These are phyloP conservation scores for Pecten maximus DNA, from an alignment of 2,888 invertebrate species.

Conservation along the genomic window DNA sequence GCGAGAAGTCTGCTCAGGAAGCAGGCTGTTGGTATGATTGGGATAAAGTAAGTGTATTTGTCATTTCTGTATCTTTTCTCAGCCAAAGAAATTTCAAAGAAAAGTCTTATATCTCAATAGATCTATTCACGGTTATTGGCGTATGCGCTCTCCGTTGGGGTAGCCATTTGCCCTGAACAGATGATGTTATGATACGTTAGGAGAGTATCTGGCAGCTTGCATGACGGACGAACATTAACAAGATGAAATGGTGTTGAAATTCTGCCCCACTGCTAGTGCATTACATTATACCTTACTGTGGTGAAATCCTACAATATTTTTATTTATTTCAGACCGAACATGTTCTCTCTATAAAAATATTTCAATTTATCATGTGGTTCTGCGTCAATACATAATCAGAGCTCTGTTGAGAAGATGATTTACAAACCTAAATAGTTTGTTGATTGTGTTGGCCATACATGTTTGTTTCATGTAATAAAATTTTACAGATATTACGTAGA, in stretches of 20 bases:
- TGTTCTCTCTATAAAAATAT: constrained; percentile 7
- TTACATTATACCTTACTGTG: not conserved
- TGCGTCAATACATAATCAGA: not conserved
- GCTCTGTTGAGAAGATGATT: not conserved
- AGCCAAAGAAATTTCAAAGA: constrained; percentile 33
- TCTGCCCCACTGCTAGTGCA: not conserved
- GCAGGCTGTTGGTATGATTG: not conserved
- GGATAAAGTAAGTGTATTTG: constrained; percentile 10
- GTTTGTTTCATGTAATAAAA: not conserved
- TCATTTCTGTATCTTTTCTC: constrained; percentile 32
- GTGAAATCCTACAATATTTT: constrained; percentile 7
- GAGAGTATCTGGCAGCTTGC: constrained; percentile 3
- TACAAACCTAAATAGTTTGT: not conserved
- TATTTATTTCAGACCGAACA: not conserved
- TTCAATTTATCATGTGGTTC: not conserved
- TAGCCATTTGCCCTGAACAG: not conserved
- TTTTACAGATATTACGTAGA: not conserved
- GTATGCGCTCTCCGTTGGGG: not conserved
- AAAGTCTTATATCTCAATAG: constrained; percentile 24
- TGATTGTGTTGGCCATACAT: not conserved
- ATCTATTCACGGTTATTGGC: constrained; percentile 20
- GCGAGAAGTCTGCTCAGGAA: constrained; percentile 12
- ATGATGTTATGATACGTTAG: constrained; percentile 4
- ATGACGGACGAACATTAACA: not conserved
- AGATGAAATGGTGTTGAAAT: constrained; percentile 35